A percentile compares a stretch with the other conserved stretches of the same genome.
These are phyloP conservation scores for Stratiomys singularior DNA, from an alignment of 2,888 invertebrate species.

Conservation along the genomic window DNA sequence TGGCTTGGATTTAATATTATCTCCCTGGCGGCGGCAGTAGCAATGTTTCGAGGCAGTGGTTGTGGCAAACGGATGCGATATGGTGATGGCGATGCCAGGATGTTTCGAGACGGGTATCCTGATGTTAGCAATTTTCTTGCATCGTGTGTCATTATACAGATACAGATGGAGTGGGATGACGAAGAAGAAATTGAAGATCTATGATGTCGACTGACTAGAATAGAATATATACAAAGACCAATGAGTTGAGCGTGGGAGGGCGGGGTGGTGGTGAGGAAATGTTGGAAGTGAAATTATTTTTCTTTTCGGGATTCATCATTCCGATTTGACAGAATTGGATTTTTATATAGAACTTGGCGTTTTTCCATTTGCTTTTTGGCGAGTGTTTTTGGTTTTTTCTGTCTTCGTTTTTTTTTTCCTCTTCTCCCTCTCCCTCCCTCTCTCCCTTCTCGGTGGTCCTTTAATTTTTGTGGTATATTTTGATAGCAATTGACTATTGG, in stretches of 20 bases:
- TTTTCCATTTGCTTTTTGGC: conserved; percentile 14
- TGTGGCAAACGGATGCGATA: not conserved
- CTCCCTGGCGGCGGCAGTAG: conserved; percentile 32
- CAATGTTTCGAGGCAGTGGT: not conserved
- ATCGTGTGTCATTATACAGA: not conserved
- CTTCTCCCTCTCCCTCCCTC: too few species aligned
- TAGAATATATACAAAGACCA: too few species aligned
- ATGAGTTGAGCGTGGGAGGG: not conserved
- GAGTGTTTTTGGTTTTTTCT: not conserved
- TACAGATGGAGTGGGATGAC: not conserved
- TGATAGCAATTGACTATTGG: not conserved
- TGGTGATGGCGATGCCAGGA: conserved; percentile 7
- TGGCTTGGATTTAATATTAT: conserved; percentile 54
- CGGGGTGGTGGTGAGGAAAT: not conserved
- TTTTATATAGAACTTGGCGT: conserved; percentile 8
- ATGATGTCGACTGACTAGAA: too few species aligned
- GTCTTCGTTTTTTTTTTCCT: too few species aligned
- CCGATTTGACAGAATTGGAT: conserved; percentile 42
- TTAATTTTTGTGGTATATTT: conserved; percentile 8
- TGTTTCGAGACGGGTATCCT: not conserved
- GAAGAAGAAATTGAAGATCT: not conserved
- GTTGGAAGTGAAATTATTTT: conserved; percentile 28
- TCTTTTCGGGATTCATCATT: conserved; percentile 39
- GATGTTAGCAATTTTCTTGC: not conserved
- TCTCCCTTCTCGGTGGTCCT: not conserved